These are phyloP conservation scores for Electrona antarctica DNA, from an alignment of 2,113 vertebrate species.

Conservation along the genomic window DNA sequence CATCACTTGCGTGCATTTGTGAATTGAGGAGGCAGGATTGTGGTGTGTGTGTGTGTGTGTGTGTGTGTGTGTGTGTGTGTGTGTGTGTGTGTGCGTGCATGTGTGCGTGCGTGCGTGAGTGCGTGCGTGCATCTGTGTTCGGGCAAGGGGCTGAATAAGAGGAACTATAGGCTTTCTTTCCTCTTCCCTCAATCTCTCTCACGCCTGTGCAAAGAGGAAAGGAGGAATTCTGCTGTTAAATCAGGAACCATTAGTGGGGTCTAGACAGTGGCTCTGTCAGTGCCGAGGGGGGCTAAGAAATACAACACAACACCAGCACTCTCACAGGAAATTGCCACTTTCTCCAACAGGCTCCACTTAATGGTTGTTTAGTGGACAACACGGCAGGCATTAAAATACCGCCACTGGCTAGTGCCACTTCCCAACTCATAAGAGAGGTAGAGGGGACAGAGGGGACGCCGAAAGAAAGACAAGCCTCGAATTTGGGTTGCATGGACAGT, in stretches of 20 bases:
- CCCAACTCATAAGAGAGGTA: conserved; percentile 43
- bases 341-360: conserved; percentile 49
- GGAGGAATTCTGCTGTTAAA: conserved; percentile 43
- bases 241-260: conserved; percentile 60
- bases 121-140: too few relatives aligned
- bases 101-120: too few relatives aligned
- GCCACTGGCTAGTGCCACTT: conserved; percentile 38
- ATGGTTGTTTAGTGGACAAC: conserved; percentile 64
- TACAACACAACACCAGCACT: conserved; percentile 45
- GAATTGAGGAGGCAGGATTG: too few relatives aligned
- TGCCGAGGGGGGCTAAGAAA: conserved; percentile 46
- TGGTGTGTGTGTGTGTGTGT: too few relatives aligned
- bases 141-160: background rate
- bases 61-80: too few relatives aligned
- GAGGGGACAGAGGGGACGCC: conserved; percentile 5
- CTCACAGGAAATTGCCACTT: conserved; percentile 69
- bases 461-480: background rate
- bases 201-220: conserved; percentile 9
- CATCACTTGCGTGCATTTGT: too few relatives aligned
- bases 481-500: conserved; percentile 26
- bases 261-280: conserved; percentile 54
- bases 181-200: conserved; percentile 1
- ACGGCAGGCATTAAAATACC: conserved; percentile 51
- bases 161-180: background rate
- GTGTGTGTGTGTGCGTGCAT: too few relatives aligned